These are phyloP conservation scores for Monopterus albus DNA, from an alignment of 2,113 vertebrate genomes.

Conservation along the genomic window DNA sequence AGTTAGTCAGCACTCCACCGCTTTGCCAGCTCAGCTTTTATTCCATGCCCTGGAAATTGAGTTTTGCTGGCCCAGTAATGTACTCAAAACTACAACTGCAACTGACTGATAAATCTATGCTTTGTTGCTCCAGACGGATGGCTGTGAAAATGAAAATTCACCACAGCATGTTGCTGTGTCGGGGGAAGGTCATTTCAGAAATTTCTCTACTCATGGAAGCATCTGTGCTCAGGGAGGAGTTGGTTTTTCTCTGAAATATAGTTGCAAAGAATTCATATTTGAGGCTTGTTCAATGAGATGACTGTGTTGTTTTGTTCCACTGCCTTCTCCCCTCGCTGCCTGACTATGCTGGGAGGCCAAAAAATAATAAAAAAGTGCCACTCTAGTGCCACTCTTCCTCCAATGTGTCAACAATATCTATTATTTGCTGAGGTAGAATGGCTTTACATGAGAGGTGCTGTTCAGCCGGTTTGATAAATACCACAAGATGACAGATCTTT, in stretches of 20 bases:
- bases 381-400: conserved; percentile 11
- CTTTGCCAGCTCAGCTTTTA: conserved; percentile 78
- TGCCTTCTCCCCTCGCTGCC: conserved; percentile 12
- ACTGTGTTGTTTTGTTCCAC: conserved; percentile 46
- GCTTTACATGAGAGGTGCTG: conserved; percentile 34
- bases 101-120: conserved; percentile 76
- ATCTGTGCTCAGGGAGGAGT: conserved; percentile 16
- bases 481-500: conserved; percentile 52
- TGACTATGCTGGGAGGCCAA: conserved; percentile 2
- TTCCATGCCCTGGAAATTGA: conserved; percentile 69
- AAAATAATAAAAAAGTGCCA: no score
- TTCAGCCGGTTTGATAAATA: conserved; percentile 59
- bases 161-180: conserved; percentile 60
- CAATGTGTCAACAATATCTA: conserved; percentile 47
- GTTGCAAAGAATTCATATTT: conserved; percentile 22
- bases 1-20: conserved; percentile 70
- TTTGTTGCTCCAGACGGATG: conserved; percentile 68
- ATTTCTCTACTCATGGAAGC: conserved; percentile 22
- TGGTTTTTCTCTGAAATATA: conserved; percentile 30
- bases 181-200: conserved; percentile 55
- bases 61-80: conserved; percentile 73
- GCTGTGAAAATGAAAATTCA: conserved; percentile 67
- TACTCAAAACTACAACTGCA: conserved; percentile 76
- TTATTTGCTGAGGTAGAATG: conserved; percentile 58
- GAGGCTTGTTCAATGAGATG: conserved; percentile 21